These are phyloP conservation scores for Parus major DNA, from an alignment of 2,113 vertebrate species.

Conservation along the genomic window DNA sequence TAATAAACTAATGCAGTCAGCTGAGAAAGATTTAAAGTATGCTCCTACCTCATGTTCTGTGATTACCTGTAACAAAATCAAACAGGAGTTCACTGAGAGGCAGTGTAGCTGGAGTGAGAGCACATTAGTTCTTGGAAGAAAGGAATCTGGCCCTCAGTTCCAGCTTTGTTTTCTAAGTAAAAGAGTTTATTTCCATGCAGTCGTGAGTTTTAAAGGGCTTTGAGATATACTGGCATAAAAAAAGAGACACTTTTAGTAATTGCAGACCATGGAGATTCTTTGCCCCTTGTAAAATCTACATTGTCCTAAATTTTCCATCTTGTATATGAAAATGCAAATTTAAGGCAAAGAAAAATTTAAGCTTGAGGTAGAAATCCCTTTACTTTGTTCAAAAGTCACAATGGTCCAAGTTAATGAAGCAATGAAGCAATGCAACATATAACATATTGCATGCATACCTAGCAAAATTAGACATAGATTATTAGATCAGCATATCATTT, in stretches of 20 bases:
- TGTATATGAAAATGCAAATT: not conserved
- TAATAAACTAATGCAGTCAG: not conserved
- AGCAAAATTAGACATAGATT: not conserved
- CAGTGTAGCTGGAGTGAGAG: rapidly evolving
- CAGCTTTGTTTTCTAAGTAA: not conserved
- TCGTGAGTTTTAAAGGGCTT: not conserved
- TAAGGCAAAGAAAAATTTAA: not conserved
- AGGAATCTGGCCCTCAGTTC: rapidly evolving
- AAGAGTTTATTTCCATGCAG: not conserved
- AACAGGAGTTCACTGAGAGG: not conserved
- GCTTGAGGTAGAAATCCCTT: not conserved
- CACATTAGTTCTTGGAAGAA: not conserved
- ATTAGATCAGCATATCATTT: not conserved
- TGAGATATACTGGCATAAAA: not conserved
- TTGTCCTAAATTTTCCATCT: not conserved
- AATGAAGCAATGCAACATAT: not conserved
- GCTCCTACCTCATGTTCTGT: rapidly evolving
- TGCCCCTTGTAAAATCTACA: not conserved
- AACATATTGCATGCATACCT: not conserved
- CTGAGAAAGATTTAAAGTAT: not conserved
- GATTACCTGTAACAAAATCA: no score
- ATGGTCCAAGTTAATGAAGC: not conserved
- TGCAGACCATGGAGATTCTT: not conserved
- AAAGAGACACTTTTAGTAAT: not conserved
- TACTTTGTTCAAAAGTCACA: not conserved